These are phyloP conservation scores for Kobus ellipsiprymnus DNA, from an alignment of 2,113 vertebrate genomes.

Conservation along the genomic window DNA sequence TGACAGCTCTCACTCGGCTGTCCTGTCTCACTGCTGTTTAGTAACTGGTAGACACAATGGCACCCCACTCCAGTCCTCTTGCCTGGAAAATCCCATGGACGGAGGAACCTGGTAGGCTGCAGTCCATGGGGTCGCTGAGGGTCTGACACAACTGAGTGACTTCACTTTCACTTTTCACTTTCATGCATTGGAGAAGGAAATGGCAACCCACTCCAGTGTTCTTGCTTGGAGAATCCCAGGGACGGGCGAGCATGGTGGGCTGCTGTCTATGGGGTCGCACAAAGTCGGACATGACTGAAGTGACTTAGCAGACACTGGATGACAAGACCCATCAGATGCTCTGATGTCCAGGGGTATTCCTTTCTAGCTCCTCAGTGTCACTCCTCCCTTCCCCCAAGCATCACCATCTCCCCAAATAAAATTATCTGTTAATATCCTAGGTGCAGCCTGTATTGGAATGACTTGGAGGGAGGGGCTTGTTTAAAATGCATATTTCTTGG, in stretches of 20 bases:
- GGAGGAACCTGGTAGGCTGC: too few species aligned
- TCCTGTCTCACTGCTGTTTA: not conserved
- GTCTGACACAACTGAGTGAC: too few species aligned
- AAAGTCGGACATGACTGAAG: too few species aligned
- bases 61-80: too few species aligned
- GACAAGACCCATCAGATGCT: fast-evolving
- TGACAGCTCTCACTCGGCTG: not conserved
- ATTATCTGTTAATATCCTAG: not conserved
- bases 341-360: not conserved
- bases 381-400: not conserved
- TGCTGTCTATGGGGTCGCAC: too few species aligned
- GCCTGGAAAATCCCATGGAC: too few species aligned
- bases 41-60: not conserved
- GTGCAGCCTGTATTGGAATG: not conserved
- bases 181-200: too few species aligned
- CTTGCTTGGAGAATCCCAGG: too few species aligned
- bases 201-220: too few species aligned
- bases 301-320: not conserved
- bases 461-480: not conserved
- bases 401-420: not conserved
- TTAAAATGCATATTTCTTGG: not conserved
- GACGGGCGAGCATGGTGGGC: too few species aligned
- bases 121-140: too few species aligned
- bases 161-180: too few species aligned
- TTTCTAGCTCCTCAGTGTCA: not conserved